These are phyloP conservation scores for Bos indicus DNA, from an alignment of 2,113 vertebrate species.

Conservation along the genomic window DNA sequence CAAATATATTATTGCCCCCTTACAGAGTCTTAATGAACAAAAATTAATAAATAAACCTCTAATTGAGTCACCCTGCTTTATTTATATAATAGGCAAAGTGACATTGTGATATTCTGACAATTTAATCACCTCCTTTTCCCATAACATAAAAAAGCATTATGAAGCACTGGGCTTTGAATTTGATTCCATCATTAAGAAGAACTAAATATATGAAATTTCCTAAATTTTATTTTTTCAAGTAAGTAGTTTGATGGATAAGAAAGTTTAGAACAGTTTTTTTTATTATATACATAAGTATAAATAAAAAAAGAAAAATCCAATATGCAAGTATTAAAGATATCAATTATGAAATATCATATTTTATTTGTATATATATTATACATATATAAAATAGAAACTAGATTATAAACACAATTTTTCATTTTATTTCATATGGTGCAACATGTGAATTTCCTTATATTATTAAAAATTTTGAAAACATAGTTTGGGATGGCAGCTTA, in stretches of 20 bases:
- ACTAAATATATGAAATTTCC: not conserved
- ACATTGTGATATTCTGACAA: not conserved
- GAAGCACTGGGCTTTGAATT: not conserved
- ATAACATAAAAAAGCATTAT: not conserved
- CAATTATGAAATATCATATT: not conserved
- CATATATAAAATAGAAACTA: not conserved
- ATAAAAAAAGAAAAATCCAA: not conserved
- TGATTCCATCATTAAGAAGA: not conserved
- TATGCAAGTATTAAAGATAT: not conserved
- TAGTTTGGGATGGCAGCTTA: not conserved
- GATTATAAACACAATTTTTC: not conserved
- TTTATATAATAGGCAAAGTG: constrained; percentile 9
- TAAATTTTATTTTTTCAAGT: not conserved
- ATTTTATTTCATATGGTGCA: not conserved
- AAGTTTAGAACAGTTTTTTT: not conserved
- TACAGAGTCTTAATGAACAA: not conserved
- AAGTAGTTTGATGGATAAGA: not conserved
- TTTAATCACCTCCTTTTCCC: not conserved
- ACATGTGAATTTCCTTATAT: not conserved
- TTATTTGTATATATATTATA: not conserved
- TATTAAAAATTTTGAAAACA: not conserved
- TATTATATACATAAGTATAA: not conserved
- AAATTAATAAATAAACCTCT: not conserved
- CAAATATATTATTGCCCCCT: not conserved
- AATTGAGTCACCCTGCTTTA: not conserved